phyloP scores from a whole-genome alignment of 2,113 vertebrate genomes.

The Odontophorus gujanensis region DNA sequence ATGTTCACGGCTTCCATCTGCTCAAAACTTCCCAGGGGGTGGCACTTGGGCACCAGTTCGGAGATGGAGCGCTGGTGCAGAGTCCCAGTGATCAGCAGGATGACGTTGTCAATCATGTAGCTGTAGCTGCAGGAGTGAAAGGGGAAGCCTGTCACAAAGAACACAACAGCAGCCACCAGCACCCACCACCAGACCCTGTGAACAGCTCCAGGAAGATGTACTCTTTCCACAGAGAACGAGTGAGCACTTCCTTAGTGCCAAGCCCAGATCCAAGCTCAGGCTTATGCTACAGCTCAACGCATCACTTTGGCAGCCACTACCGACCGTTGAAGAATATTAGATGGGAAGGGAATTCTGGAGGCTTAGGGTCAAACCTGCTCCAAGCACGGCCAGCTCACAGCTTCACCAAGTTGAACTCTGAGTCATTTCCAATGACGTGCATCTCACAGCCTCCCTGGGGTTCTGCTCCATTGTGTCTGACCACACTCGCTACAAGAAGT shows the following conservation, averaged over 20 bases:
- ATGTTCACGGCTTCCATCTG: conserved; percentile 99
- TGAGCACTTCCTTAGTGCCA: not conserved
- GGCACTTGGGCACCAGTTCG: conserved; percentile 96
- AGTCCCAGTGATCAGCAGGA: conserved; percentile 96
- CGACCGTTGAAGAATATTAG: not conserved
- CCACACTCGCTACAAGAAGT: not conserved
- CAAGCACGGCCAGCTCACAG: not conserved
- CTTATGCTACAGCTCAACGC: not conserved
- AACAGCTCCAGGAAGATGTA: not conserved
- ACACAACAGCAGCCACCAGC: not conserved
- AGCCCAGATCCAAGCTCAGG: not conserved
- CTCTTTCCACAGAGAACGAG: not conserved
- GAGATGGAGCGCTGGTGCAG: conserved; percentile 96
- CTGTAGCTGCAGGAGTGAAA: conserved; percentile 85
- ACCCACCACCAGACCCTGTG: not conserved
- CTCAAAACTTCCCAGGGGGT: conserved; percentile 96
- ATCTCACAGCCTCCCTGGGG: not conserved
- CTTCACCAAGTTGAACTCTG: not conserved
- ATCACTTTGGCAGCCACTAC: not conserved
- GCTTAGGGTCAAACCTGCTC: not conserved
- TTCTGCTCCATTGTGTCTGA: not conserved
- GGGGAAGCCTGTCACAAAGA: not conserved
- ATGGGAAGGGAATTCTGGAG: not conserved
- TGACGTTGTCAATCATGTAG: conserved; percentile 99
- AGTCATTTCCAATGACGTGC: not conserved